phyloP scores from a whole-genome alignment of 2,797 vertebrate species.

The Chromis chromis region DNA sequence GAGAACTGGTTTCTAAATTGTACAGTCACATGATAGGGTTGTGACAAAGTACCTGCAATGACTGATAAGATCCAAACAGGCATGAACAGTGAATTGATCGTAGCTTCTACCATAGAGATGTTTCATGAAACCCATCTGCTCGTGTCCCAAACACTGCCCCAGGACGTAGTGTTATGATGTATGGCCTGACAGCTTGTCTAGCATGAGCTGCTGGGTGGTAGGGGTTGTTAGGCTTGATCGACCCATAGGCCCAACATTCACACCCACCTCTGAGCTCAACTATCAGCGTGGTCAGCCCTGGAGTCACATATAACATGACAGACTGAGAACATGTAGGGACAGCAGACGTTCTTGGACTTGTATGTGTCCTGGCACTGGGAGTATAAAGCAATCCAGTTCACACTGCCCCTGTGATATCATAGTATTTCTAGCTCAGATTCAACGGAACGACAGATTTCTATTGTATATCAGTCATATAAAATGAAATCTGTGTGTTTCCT shows the following conservation, averaged over 20 bases:
- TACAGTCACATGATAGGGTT: too few relatives aligned
- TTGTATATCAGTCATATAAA: too few relatives aligned
- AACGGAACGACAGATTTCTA: too few relatives aligned
- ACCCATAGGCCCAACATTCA: not conserved
- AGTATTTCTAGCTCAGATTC: too few relatives aligned
- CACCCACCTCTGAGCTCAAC: conserved; percentile 23
- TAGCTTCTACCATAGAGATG: conserved; percentile 11
- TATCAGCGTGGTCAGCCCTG: conserved; percentile 26
- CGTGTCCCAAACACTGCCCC: conserved; percentile 40
- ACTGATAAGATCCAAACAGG: not conserved
- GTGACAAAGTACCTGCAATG: too few relatives aligned
- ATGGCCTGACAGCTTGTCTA: conserved; percentile 54
- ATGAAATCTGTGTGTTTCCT: too few relatives aligned
- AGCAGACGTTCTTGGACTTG: not conserved
- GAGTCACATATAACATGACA: conserved; percentile 30
- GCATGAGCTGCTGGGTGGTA: conserved; percentile 17
- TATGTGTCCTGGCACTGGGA: conserved; percentile 4
- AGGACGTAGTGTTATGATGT: conserved; percentile 48
- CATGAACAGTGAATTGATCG: conserved; percentile 32
- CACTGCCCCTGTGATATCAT: not conserved
- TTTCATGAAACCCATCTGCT: conserved; percentile 59
- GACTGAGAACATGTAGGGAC: conserved; percentile 14
- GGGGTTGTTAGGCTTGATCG: conserved; percentile 6
- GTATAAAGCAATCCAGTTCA: not conserved
- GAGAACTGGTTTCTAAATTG: too few relatives aligned